Conservation (phyloP, 2,888 invertebrate species). For the Drosophila subsilvestris region DNA sequence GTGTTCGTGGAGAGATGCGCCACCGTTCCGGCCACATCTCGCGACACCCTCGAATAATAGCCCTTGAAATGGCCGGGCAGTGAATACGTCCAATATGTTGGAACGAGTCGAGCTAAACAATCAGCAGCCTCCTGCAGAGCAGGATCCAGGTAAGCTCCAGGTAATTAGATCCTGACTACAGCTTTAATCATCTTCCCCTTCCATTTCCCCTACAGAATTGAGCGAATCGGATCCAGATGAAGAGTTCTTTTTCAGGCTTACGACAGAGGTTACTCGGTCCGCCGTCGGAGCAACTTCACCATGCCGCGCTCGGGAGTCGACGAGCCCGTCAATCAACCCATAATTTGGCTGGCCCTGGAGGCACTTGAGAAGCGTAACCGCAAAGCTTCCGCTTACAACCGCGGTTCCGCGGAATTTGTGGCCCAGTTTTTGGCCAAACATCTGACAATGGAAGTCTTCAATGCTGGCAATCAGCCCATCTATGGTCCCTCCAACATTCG, state of each 20-base stretch:
- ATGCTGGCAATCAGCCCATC: conserved; percentile 11
- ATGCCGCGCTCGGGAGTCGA: background rate
- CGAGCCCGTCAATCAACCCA: conserved; percentile 3
- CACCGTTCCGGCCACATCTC: background rate
- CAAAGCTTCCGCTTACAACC: no score
- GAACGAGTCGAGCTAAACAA: background rate
- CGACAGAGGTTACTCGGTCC: background rate
- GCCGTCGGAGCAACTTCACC: background rate
- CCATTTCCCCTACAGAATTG: background rate
- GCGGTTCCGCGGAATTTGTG: background rate
- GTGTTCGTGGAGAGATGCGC: no score
- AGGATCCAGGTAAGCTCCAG: background rate
- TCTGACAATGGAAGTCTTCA: conserved; percentile 1
- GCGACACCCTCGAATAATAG: background rate
- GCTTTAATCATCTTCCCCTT: no score
- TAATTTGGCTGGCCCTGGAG: conserved; percentile 9
- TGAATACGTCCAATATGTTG: background rate
- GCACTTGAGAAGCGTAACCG: background rate
- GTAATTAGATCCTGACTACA: no score
- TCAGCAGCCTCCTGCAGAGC: background rate
- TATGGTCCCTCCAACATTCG: conserved; percentile 2
- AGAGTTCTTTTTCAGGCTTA: background rate
- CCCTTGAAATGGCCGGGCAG: background rate
- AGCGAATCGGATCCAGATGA: background rate
- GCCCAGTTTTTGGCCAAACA: conserved; percentile 2